Percentiles rank a stretch among this genome's conserved stretches.
These are phyloP conservation scores for Drosophila pruinosa DNA, from an alignment of 1,140 invertebrate genomes.

Conservation along the genomic window DNA sequence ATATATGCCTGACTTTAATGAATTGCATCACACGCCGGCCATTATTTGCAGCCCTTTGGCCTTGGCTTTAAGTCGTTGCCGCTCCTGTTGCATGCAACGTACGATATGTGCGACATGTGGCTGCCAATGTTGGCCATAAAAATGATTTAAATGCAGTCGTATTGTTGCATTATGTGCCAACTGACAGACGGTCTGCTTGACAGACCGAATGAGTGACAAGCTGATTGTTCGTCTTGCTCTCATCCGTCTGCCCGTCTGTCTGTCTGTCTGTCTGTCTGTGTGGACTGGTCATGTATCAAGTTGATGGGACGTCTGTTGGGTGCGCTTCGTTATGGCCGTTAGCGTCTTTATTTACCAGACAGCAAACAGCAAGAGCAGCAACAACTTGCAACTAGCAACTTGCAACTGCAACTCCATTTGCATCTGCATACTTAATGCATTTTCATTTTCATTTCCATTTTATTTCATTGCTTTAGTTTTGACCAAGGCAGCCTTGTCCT, in stretches of 20 bases:
- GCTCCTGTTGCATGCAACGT: conserved; percentile 15
- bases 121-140: conserved; percentile 45
- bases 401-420: conserved; percentile 12
- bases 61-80: not conserved
- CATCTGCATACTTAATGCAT: conserved; percentile 19
- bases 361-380: not conserved
- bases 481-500: conserved; percentile 35
- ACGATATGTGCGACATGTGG: conserved; percentile 18
- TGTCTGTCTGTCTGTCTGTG: not conserved
- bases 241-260: not conserved
- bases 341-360: conserved; percentile 66
- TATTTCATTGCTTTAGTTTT: conserved; percentile 77
- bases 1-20: too few species aligned
- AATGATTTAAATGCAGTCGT: conserved; percentile 71
- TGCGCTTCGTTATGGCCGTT: conserved; percentile 70
- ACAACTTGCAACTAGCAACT: conserved; percentile 6
- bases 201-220: conserved; percentile 42
- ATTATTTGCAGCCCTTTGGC: too few species aligned
- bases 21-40: too few species aligned
- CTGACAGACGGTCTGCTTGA: conserved; percentile 1
- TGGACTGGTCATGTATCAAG: conserved; percentile 64
- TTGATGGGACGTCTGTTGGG: conserved; percentile 60
- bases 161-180: conserved; percentile 60
- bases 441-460: conserved; percentile 69
- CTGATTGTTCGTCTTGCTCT: not conserved